Conservation (phyloP, 2,113 vertebrate species). For the Diadophis punctatus region DNA sequence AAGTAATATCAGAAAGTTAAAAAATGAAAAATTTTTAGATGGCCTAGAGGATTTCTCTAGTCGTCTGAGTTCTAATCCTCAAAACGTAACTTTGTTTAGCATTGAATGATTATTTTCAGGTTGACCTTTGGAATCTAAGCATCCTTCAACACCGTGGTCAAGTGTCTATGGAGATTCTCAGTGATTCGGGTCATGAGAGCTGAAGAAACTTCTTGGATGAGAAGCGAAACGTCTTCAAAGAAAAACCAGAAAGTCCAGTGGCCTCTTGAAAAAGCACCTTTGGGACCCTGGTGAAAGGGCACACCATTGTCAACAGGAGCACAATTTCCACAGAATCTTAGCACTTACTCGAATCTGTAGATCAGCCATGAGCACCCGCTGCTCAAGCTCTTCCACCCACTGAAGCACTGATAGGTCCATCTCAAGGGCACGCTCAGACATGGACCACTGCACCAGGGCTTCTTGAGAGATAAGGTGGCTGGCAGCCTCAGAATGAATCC, state of each 20-base stretch:
- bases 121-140: background rate
- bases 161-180: too few species aligned
- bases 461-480: slow-evolving; percentile 65
- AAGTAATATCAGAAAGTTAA: background rate
- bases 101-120: background rate
- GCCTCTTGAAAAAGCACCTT: too few species aligned
- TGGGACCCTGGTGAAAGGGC: background rate
- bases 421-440: slow-evolving; percentile 78
- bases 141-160: background rate
- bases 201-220: too few species aligned
- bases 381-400: slow-evolving; percentile 93
- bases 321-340: background rate
- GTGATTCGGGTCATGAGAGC: too few species aligned
- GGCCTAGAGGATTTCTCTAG: background rate
- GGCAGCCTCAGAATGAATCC: slow-evolving; percentile 60
- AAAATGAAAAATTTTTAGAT: background rate
- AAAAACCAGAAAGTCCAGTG: too few species aligned
- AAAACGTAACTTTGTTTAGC: background rate
- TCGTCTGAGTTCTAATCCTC: background rate
- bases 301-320: background rate
- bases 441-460: slow-evolving; percentile 76
- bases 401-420: slow-evolving; percentile 80
- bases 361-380: slow-evolving; percentile 83
- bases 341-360: slow-evolving; percentile 84
- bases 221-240: too few species aligned